Percentiles rank a stretch among this genome's conserved stretches.
These are phyloP conservation scores for Clunio marinus DNA, from an alignment of 2,888 invertebrate species.

Conservation along the genomic window DNA sequence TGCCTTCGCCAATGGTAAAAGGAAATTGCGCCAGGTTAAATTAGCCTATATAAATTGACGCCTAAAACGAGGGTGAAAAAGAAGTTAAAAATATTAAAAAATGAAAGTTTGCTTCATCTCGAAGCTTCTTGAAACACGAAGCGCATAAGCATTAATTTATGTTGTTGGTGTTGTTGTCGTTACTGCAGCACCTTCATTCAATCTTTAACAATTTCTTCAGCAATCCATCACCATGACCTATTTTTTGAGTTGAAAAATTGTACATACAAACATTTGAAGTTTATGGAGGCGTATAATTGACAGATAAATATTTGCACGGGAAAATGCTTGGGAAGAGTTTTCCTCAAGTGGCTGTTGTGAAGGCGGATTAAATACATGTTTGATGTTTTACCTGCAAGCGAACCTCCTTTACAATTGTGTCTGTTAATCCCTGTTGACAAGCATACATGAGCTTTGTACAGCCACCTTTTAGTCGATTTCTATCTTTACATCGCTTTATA, in stretches of 20 bases:
- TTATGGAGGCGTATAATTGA: constrained; percentile 34
- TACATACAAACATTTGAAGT: not conserved
- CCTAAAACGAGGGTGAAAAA: too few species aligned
- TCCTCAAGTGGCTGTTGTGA: not conserved
- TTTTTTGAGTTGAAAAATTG: not conserved
- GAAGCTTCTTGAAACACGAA: too few species aligned
- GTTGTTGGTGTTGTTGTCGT: too few species aligned
- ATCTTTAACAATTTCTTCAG: not conserved
- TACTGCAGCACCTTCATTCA: not conserved
- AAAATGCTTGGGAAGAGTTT: constrained; percentile 6
- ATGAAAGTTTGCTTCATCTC: too few species aligned
- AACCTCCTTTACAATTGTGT: constrained; percentile 68
- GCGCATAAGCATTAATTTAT: too few species aligned
- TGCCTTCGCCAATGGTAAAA: too few species aligned
- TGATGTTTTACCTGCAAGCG: constrained; percentile 63
- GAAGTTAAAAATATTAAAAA: too few species aligned
- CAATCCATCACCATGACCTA: constrained; percentile 12
- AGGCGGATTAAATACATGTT: not conserved
- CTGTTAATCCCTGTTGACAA: constrained; percentile 81
- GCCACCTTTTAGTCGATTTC: constrained; percentile 57
- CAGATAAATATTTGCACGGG: constrained; percentile 32
- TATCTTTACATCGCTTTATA: not conserved
- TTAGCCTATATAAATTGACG: not conserved
- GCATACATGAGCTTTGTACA: constrained; percentile 88
- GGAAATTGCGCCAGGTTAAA: not conserved